A percentile compares a stretch with the other conserved stretches of the same genome.
Evolutionary conservation across 2,113 vertebrate species (phyloP).

Genomic region (Oreotrochilus melanogaster): DNA sequence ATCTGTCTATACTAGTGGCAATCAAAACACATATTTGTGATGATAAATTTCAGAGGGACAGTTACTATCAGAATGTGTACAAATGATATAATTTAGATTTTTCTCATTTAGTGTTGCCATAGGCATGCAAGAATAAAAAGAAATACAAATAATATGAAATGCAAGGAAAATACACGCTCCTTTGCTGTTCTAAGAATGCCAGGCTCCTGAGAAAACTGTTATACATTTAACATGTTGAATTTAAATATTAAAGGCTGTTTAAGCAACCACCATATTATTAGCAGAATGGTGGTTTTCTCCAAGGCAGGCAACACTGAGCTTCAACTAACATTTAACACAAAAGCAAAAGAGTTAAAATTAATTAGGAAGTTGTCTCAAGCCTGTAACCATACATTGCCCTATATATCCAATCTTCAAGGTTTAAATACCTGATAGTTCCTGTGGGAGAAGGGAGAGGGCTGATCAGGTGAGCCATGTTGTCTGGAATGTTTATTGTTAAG

Average conservation of each 20-base stretch:
- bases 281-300: not conserved
- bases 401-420: not conserved
- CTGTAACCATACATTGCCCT: not conserved
- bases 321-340: not conserved
- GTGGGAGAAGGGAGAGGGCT: conserved; percentile 97
- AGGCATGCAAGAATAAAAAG: not conserved
- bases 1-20: not conserved
- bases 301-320: not conserved
- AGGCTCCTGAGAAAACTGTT: not conserved
- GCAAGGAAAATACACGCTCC: not conserved
- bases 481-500: conserved; percentile 98
- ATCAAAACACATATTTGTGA: not conserved
- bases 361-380: not conserved
- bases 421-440: conserved; percentile 93
- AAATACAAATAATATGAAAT: not conserved
- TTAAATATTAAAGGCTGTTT: not conserved
- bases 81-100: not conserved
- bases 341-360: not conserved
- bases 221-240: not conserved
- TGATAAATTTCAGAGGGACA: not conserved
- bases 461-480: conserved; percentile 97
- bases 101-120: not conserved
- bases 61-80: not conserved
- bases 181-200: not conserved
- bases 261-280: not conserved